These are phyloP conservation scores for Spialia ferax DNA, from an alignment of 2,888 invertebrate species.

Conservation along the genomic window DNA sequence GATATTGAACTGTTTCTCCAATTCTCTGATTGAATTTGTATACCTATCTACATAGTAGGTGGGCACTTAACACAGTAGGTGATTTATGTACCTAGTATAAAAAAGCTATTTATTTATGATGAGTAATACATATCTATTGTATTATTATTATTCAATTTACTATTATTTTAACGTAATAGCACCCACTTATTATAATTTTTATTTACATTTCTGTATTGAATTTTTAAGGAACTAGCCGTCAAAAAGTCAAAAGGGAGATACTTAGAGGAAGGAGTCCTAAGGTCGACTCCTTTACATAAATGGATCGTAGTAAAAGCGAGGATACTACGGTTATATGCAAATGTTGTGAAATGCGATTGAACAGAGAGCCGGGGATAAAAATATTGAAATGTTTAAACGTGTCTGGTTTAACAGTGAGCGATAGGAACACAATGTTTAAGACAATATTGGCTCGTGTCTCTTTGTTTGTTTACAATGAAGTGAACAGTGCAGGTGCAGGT, in stretches of 20 bases:
- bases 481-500: too few relatives aligned
- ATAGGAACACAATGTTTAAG: neutral
- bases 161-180: too few relatives aligned
- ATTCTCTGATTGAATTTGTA: too few relatives aligned
- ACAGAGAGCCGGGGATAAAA: neutral
- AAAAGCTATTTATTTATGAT: too few relatives aligned
- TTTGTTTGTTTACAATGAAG: neutral
- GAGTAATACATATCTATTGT: too few relatives aligned
- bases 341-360: slow-evolving; percentile 22
- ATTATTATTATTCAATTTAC: too few relatives aligned
- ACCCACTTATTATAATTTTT: neutral
- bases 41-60: too few relatives aligned
- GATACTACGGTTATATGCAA: slow-evolving; percentile 19
- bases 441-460: neutral
- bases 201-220: neutral
- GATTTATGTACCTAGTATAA: too few relatives aligned
- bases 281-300: slow-evolving; percentile 27
- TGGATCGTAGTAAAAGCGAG: slow-evolving; percentile 7
- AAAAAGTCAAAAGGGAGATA: neutral
- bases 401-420: neutral
- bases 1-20: too few relatives aligned
- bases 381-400: slow-evolving; percentile 1
- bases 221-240: neutral
- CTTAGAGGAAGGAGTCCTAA: neutral
- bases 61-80: too few relatives aligned